phyloP scores from a whole-genome alignment of 2,797 vertebrate genomes.

The Sebastes baramenuke region DNA sequence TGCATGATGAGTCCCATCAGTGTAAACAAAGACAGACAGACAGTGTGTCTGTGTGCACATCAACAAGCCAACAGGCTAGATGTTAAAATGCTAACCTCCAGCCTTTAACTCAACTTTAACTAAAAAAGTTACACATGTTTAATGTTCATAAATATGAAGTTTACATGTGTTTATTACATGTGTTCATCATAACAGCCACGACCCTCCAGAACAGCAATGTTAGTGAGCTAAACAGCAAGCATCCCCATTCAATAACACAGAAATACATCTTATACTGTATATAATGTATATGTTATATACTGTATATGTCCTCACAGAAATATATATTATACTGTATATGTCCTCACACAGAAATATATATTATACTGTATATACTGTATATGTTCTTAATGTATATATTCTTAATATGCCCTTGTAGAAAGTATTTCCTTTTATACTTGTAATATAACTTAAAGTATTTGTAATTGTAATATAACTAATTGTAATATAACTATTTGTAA shows the following conservation, averaged over 20 bases:
- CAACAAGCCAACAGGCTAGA: constrained; percentile 47
- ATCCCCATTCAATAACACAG: constrained; percentile 52
- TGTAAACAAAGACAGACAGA: constrained; percentile 50
- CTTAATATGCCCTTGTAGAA: no score
- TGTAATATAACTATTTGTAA: no score
- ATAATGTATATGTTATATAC: no score
- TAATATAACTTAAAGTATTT: no score
- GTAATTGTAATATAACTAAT: no score
- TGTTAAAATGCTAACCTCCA: neutral
- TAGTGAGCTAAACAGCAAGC: constrained; percentile 29
- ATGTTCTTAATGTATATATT: no score
- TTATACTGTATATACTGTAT: no score
- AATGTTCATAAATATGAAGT: neutral
- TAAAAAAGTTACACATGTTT: neutral
- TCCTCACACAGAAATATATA: constrained; percentile 7
- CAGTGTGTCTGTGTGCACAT: constrained; percentile 29
- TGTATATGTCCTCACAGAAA: no score
- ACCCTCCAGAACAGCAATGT: neutral
- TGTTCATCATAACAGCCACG: neutral
- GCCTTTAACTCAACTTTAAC: neutral
- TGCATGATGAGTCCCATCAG: neutral
- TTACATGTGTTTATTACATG: rapidly evolving
- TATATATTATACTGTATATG: no score
- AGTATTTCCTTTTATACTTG: no score
- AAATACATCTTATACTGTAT: neutral